Base-by-base conservation (phyloP, 1,140 invertebrate species). In the Aradophagus sp. region DNA sequence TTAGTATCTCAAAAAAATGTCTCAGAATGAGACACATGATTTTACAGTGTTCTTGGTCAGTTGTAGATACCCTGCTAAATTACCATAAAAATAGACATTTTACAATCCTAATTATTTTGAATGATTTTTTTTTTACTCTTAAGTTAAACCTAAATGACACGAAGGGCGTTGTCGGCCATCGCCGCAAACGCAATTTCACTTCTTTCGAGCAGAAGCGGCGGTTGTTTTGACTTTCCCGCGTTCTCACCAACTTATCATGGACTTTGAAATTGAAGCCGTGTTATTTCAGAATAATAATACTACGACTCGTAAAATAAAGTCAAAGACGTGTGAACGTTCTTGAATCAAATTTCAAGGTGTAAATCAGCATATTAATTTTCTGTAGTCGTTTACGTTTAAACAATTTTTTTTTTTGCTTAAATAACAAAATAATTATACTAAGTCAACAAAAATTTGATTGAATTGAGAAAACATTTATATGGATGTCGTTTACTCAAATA, bases 101-200 rank as follows among this genome's bases (percentile, higher is more conserved):
- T n/a, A n/a, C 8, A 23, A 5, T 23, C 4, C 8, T 23, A 8
- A 23, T 23, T 23, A 23, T 23, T 23, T 23, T 50, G 50, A 34
- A 16, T 11, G 38, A 35, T 52, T 52, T 27, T 11, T 41, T 55
- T 59, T 27, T 53, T 38, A 26, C 34, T 68, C 15, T 52, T 15
- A 26, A 6, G 12, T 10, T 62, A 32, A 68, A 50, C 65, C 20
- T 61, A 68, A 68, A 61, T 69, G 66, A 62, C 66, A 69, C 12
- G 23, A 23, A 29, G 27, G 11, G n/a, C n/a, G 26, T 56, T 69
- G 48, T 62, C 50, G 48, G 16, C 36, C 17, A 19, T 66, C 26
- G 41, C 65, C 66, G 17, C 65, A 69, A 69, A 62, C 31, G 56
- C 50, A 62, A 69, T 69, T 53, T 61, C 35, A 44, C 65, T 61